A percentile compares a stretch with the other conserved stretches of the same genome.
Conservation (phyloP, 2,888 invertebrate species). For the Athripsodes cinereus region DNA sequence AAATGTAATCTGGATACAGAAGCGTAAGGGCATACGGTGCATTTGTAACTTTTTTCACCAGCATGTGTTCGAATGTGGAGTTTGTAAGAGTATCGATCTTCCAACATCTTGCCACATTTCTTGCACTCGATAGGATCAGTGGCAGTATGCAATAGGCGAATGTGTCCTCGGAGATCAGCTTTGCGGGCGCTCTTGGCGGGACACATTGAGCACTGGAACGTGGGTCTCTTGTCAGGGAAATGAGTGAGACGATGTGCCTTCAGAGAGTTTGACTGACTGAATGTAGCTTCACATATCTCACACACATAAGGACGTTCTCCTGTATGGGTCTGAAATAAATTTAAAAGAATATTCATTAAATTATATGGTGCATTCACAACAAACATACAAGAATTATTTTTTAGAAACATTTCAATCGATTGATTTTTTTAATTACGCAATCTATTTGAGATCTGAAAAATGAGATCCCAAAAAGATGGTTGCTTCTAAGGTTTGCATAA, state of each 20-base stretch:
- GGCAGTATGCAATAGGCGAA: constrained; percentile 91
- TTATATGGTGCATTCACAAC: no score
- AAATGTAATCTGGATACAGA: constrained; percentile 89
- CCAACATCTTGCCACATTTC: constrained; percentile 85
- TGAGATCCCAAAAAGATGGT: no score
- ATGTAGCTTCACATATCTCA: constrained; percentile 80
- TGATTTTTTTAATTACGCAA: no score
- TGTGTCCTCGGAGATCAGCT: constrained; percentile 92
- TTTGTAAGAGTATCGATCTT: constrained; percentile 82
- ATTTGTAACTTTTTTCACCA: constrained; percentile 94
- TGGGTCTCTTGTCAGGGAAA: constrained; percentile 81
- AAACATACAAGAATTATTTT: no score
- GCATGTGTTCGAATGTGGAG: constrained; percentile 72
- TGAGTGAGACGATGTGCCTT: constrained; percentile 90
- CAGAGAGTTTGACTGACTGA: constrained; percentile 93
- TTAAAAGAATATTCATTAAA: no score
- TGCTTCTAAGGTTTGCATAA: no score
- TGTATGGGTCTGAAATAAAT: constrained; percentile 55
- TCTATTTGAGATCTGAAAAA: no score
- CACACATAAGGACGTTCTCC: constrained; percentile 86
- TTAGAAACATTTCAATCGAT: no score
- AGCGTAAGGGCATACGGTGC: constrained; percentile 89
- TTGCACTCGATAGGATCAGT: constrained; percentile 89
- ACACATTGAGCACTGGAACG: constrained; percentile 90
- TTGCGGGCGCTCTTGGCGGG: constrained; percentile 95